These are phyloP conservation scores for Anoplius nigerrimus DNA, from an alignment of 2,888 invertebrate species.

Conservation along the genomic window DNA sequence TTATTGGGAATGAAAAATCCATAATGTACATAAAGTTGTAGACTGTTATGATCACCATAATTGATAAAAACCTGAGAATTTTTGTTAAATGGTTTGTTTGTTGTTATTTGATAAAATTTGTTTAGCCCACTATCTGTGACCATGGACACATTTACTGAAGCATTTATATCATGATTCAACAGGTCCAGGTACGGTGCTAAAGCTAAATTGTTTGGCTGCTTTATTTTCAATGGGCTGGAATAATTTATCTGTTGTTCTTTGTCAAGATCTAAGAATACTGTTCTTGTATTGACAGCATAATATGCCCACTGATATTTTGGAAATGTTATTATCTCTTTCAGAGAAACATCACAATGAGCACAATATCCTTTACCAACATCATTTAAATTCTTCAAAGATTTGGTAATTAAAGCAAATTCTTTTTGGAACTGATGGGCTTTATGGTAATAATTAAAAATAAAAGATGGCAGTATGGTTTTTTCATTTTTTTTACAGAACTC, in stretches of 20 bases:
- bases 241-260: background rate
- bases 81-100: conserved; percentile 77
- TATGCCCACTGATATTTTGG: conserved; percentile 86
- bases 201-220: conserved; percentile 76
- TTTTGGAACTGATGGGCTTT: conserved; percentile 44
- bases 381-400: conserved; percentile 46
- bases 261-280: conserved; percentile 83
- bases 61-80: conserved; percentile 90
- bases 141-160: conserved; percentile 77
- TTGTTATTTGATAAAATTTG: conserved; percentile 77
- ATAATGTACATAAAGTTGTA: conserved; percentile 89
- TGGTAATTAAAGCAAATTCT: conserved; percentile 52
- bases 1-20: conserved; percentile 87
- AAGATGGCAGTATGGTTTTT: conserved; percentile 78
- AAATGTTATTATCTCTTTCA: conserved; percentile 76
- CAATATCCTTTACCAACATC: conserved; percentile 58
- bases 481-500: conserved; percentile 81
- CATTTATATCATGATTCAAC: conserved; percentile 87
- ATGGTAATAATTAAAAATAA: conserved; percentile 75
- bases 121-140: conserved; percentile 65
- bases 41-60: conserved; percentile 89
- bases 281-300: conserved; percentile 90
- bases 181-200: conserved; percentile 93
- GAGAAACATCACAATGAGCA: conserved; percentile 73
- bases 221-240: conserved; percentile 46